phyloP scores from a whole-genome alignment of 2,113 vertebrate species.

The Rhizomys pruinosus region DNA sequence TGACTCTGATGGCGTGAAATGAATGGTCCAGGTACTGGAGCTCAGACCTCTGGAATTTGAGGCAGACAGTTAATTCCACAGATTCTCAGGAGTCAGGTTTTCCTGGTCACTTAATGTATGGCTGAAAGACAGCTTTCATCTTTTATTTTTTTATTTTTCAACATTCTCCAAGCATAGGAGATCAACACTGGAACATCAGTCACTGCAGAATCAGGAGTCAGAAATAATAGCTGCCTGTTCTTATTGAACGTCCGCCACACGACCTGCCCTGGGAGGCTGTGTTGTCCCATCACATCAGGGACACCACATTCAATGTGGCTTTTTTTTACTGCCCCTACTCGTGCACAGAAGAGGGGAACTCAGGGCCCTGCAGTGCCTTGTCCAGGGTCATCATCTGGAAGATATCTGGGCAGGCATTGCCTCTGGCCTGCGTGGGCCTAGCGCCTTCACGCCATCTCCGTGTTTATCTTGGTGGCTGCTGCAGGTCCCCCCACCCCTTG shows the following conservation, averaged over 20 bases:
- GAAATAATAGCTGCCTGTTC: accelerated
- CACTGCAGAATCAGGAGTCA: neutral
- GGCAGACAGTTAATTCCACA: neutral
- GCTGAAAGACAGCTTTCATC: neutral
- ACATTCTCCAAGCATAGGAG: neutral
- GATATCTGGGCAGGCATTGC: neutral
- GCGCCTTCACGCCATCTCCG: neutral
- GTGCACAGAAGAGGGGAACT: neutral
- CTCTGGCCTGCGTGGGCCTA: neutral
- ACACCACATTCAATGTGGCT: neutral
- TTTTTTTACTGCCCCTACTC: too few species aligned
- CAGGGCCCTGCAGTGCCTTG: neutral
- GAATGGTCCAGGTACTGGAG: neutral
- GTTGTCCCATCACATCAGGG: too few species aligned
- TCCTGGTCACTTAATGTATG: neutral
- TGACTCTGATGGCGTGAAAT: neutral
- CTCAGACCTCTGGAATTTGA: neutral
- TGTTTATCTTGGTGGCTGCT: neutral
- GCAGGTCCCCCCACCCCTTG: neutral
- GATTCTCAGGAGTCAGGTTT: neutral
- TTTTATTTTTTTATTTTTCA: neutral
- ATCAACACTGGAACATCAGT: neutral
- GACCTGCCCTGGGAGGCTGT: neutral
- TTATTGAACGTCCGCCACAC: too few species aligned
- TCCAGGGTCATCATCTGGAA: neutral